Percentiles rank a stretch among this genome's conserved stretches.
Conservation (phyloP, 1,140 invertebrate species). For the Ceratosolen fusciceps region DNA sequence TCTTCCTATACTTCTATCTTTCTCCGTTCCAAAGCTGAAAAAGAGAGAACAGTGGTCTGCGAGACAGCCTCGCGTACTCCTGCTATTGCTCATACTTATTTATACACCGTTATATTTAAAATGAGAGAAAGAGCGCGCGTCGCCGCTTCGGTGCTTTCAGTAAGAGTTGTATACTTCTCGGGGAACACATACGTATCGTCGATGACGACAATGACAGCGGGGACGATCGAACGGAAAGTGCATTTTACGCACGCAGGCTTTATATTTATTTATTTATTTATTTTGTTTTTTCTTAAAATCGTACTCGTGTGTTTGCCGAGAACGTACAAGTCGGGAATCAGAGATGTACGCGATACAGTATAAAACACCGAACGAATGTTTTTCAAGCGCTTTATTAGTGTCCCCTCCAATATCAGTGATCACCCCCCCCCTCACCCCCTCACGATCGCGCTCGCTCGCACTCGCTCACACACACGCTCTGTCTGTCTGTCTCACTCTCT, state of each 20-base stretch:
- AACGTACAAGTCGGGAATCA: neutral
- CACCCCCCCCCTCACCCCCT: neutral
- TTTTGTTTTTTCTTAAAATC: neutral
- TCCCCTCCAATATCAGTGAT: no score
- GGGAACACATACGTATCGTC: constrained; percentile 15
- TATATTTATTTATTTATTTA: no score
- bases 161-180: constrained; percentile 8
- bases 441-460: no score
- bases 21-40: constrained; percentile 18
- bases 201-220: neutral
- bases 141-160: constrained; percentile 48
- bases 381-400: neutral
- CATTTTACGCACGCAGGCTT: neutral
- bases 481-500: neutral
- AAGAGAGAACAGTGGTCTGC: constrained; percentile 26
- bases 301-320: neutral
- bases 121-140: constrained; percentile 65
- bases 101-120: constrained; percentile 73
- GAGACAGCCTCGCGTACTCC: constrained; percentile 66
- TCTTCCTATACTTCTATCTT: neutral
- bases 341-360: neutral
- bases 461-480: neutral
- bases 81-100: constrained; percentile 73
- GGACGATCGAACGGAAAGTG: constrained; percentile 30
- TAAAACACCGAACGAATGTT: neutral